phyloP scores from a whole-genome alignment of 2,797 vertebrate species.

The Smutsia gigantea region DNA sequence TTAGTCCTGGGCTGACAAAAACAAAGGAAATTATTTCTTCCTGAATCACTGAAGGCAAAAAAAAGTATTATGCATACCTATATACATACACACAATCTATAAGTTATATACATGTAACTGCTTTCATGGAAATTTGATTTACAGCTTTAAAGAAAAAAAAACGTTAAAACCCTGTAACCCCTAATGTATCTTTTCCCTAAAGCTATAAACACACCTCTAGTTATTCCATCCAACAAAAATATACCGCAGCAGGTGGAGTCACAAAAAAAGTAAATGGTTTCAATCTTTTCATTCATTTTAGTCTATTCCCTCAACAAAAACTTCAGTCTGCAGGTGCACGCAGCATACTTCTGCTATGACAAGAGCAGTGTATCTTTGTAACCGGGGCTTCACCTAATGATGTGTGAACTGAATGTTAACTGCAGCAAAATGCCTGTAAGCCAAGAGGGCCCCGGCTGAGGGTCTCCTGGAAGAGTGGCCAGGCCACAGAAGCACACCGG shows the following conservation, averaged over 20 bases:
- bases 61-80: neutral
- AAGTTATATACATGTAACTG: conserved; percentile 49
- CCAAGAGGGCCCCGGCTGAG: conserved; percentile 81
- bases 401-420: conserved; percentile 87
- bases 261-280: conserved; percentile 77
- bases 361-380: conserved; percentile 82
- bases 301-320: conserved; percentile 84
- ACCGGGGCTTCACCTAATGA: conserved; percentile 84
- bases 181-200: conserved; percentile 77
- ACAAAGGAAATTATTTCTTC: conserved; percentile 61
- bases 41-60: conserved; percentile 64
- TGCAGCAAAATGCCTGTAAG: conserved; percentile 81
- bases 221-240: conserved; percentile 64
- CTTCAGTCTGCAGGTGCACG: conserved; percentile 84
- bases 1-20: conserved; percentile 57
- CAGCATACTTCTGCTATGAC: conserved; percentile 83
- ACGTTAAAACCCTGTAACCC: conserved; percentile 73
- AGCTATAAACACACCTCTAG: conserved; percentile 81
- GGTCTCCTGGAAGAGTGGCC: conserved; percentile 79
- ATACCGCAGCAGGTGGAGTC: conserved; percentile 79
- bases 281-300: conserved; percentile 78
- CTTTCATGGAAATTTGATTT: conserved; percentile 80
- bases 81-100: neutral
- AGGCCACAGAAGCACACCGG: conserved; percentile 75
- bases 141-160: conserved; percentile 76